These are phyloP conservation scores for Galbula dea DNA, from an alignment of 2,113 vertebrate genomes.

Conservation along the genomic window DNA sequence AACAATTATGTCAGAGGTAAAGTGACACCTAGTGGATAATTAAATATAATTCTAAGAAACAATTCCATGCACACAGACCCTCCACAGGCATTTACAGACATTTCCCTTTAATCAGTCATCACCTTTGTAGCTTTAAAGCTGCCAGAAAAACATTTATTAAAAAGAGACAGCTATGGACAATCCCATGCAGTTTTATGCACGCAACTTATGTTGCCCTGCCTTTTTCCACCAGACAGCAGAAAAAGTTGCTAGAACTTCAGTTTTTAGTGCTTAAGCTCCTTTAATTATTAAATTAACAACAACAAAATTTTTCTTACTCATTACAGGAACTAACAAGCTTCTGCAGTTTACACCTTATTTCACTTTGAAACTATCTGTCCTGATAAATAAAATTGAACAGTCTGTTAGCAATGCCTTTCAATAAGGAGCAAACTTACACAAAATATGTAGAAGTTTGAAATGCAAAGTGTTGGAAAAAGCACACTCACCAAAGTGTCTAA, in stretches of 20 bases:
- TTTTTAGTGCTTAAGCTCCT: neutral
- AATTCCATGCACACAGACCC: neutral
- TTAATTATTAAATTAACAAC: neutral
- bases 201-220: neutral
- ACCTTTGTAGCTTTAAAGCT: neutral
- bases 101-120: neutral
- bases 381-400: neutral
- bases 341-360: neutral
- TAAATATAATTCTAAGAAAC: neutral
- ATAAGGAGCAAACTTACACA: neutral
- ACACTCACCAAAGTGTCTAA: constrained; percentile 92
- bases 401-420: neutral
- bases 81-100: neutral
- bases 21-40: constrained; percentile 42
- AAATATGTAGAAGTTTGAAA: neutral
- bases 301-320: neutral
- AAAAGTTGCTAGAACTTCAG: neutral
- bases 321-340: neutral
- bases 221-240: neutral
- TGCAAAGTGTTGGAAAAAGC: neutral
- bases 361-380: neutral
- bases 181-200: neutral
- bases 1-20: neutral
- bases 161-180: neutral
- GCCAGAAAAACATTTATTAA: neutral